phyloP scores from a whole-genome alignment of 2,888 invertebrate species.

The Hemicrepidius hirtus region DNA sequence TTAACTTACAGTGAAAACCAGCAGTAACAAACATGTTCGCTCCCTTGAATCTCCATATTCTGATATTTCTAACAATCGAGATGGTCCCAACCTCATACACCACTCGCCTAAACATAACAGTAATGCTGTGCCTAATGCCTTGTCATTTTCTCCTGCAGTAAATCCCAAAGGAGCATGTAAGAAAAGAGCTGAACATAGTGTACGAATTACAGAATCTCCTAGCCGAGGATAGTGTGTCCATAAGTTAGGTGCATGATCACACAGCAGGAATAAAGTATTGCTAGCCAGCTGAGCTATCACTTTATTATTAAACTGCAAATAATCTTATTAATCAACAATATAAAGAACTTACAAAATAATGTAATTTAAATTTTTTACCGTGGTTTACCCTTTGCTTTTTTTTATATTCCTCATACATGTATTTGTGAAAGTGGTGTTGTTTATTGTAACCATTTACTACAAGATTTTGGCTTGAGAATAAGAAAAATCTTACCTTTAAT shows the following conservation, averaged over 20 bases:
- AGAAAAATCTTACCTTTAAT: constrained; percentile 76
- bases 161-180: constrained; percentile 74
- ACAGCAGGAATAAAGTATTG: constrained; percentile 85
- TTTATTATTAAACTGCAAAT: constrained; percentile 83
- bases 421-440: too few relatives aligned
- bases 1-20: constrained; percentile 81
- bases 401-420: too few relatives aligned
- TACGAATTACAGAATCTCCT: constrained; percentile 76
- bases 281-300: constrained; percentile 89
- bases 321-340: too few relatives aligned
- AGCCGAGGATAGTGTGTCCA: constrained; percentile 82
- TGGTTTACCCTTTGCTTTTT: too few relatives aligned
- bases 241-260: constrained; percentile 85
- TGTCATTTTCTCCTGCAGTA: constrained; percentile 77
- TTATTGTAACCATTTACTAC: too few relatives aligned
- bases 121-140: constrained; percentile 85
- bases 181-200: constrained; percentile 71
- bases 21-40: constrained; percentile 76
- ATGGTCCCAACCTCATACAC: constrained; percentile 89
- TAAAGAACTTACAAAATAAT: too few relatives aligned
- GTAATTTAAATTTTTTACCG: too few relatives aligned
- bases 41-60: constrained; percentile 71
- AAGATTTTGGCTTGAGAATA: background rate
- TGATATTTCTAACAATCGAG: constrained; percentile 76
- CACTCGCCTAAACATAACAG: constrained; percentile 94